Evolutionary conservation across 2,888 invertebrate genomes (phyloP).

Genomic region (Steinernema carpocapsae): DNA sequence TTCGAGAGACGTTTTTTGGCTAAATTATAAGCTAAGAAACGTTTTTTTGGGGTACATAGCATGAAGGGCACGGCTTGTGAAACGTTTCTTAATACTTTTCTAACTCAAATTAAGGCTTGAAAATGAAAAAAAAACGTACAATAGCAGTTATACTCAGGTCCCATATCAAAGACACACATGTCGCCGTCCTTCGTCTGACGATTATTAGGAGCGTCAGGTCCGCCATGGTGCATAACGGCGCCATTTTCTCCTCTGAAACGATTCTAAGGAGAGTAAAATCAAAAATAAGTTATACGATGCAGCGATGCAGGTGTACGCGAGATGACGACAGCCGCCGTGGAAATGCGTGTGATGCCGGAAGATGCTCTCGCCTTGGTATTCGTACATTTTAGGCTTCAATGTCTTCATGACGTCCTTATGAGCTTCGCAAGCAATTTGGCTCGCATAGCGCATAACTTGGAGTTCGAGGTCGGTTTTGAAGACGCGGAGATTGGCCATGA

Average conservation of each 20-base stretch:
- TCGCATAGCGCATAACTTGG: constrained; percentile 83
- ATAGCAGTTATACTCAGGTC: constrained; percentile 90
- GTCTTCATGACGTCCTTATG: constrained; percentile 85
- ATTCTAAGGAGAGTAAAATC: constrained; percentile 56
- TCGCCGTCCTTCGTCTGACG: constrained; percentile 81
- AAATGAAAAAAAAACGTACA: constrained; percentile 71
- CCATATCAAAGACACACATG: constrained; percentile 96
- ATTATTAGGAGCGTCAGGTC: constrained; percentile 92
- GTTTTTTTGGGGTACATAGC: background rate
- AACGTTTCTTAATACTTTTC: constrained; percentile 83
- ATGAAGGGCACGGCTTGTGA: constrained; percentile 25
- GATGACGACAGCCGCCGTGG: constrained; percentile 86
- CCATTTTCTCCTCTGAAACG: constrained; percentile 80
- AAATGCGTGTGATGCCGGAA: constrained; percentile 80
- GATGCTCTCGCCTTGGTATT: constrained; percentile 75
- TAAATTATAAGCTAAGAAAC: no score
- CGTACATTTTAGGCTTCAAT: constrained; percentile 76
- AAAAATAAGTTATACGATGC: constrained; percentile 81
- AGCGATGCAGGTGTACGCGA: constrained; percentile 91
- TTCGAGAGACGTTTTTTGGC: no score
- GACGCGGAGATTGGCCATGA: constrained; percentile 82
- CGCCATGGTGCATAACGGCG: constrained; percentile 92
- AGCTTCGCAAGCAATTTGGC: constrained; percentile 88
- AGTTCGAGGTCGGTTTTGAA: constrained; percentile 77
- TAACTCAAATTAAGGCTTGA: constrained; percentile 77